Base-by-base conservation (phyloP, 1,140 invertebrate genomes). In the Caerostris darwini region DNA sequence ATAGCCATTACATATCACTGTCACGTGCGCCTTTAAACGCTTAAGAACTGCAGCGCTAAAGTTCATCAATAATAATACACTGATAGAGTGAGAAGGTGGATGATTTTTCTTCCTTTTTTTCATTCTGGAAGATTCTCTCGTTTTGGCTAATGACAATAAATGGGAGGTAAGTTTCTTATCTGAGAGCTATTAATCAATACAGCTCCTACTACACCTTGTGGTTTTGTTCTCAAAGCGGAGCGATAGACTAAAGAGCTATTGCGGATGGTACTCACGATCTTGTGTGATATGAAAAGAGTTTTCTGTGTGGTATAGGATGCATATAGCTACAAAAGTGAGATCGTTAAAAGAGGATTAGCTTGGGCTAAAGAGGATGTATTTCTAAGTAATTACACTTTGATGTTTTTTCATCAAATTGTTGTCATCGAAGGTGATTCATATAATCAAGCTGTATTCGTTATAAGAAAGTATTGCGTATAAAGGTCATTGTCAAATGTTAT, bases 61-160 rank as follows among this genome's bases (percentile, higher is more conserved):
- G 59, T 87, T 61, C 85, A 87, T 87, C 85, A 87, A 87, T 87
- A 87, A 87, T 87, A 87, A 59, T 87, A 61, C 34, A 19, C 19
- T 12, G 10, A 3, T 12, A 64, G 34, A 12, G 85, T 61, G 58
- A 64, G n/a, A 86, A 61, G 59, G 58, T 54, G 57, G 85, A 53
- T n/a, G 10, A n/a, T 57, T 57, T 56, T 57, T 3, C 61, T 77
- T 77, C 71, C 71, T 77, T 77, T 34, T 50, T 34, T 34, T 34
- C 34, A 34, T 34, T 77, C 34, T 50, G 10, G 57, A 87, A 87
- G 59, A 87, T 56, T 53, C 57, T 90, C 87, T 90, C 12, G 10
- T 50, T n/a, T 56, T 54, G 54, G 50, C 54, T 90, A 90, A 90
- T 90, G 87, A 90, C 87, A 90, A 90, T 71, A 90, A 90, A 90